Evolutionary conservation across 2,113 vertebrate genomes (phyloP), one percentile per base, ranked within the genome.

Genomic region (Dasyurus viverrinus): DNA sequence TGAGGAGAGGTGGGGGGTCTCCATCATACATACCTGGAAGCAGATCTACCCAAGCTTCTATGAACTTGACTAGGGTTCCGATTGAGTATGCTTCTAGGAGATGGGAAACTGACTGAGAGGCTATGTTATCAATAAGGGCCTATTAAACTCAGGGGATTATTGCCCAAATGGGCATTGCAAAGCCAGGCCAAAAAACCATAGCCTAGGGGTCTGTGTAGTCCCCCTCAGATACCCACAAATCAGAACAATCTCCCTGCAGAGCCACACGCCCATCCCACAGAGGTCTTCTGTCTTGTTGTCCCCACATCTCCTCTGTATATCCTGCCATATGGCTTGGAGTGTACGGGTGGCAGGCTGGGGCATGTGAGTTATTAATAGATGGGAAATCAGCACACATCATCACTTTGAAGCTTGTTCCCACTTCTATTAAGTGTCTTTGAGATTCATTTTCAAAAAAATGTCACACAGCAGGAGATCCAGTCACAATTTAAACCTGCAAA

Each of bases 401-500:
- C 42, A 5, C 36, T n/a, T n/a, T 84, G 68, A 84, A 84, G 68
- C 19, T 42, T 19, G 6, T 4, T 84, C 36, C 36, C 36, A 42
- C n/a, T 84, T 84, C 68, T 84, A 22, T 84, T 84, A 84, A 84
- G 68, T 42, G 68, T 84, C 68, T 84, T 84, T 84, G 68, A 84
- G 68, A 84, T 84, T 84, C 68, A 84, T 84, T 84, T 76, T 84
- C 68, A 84, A 84, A 84, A 54, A 76, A 84, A 84, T 84, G 68
- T 84, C 68, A 84, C 36, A n/a, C 68, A 84, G 68, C 36, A 42
- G 68, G 68, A 84, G 68, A 84, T 36, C 68, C 68, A 22, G 68
- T 42, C 68, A 84, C 68, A 84, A 84, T 42, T 84, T 84, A 84
- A 84, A 84, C 68, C 68, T 84, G 36, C 68, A 84, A 84, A 84